phyloP scores from a whole-genome alignment of 2,113 vertebrate genomes.

The Ophthalmolycus amberensis region DNA sequence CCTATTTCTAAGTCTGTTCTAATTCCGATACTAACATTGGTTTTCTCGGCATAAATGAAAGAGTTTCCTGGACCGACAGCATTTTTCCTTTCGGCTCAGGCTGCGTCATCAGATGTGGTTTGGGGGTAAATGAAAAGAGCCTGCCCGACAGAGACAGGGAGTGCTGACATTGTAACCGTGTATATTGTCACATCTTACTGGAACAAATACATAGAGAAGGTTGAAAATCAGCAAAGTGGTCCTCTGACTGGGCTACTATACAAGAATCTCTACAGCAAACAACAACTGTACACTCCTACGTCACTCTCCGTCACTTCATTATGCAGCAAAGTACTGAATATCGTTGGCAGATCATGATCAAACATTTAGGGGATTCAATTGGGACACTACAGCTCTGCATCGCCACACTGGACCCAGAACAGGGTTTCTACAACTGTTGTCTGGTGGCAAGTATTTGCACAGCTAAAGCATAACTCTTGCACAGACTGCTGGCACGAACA shows the following conservation, averaged over 20 bases:
- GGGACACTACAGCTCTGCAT: slow-evolving; percentile 23
- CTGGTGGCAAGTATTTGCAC: slow-evolving; percentile 42
- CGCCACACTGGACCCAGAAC: background rate
- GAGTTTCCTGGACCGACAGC: background rate
- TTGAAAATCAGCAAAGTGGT: slow-evolving; percentile 44
- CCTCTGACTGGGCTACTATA: slow-evolving; percentile 12
- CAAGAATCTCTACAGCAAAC: slow-evolving; percentile 10
- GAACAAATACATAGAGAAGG: background rate
- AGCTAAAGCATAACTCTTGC: slow-evolving; percentile 42
- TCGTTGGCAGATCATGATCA: background rate
- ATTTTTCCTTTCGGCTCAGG: background rate
- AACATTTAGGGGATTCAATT: background rate
- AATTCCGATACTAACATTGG: background rate
- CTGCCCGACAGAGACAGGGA: slow-evolving; percentile 5
- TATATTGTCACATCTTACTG: background rate
- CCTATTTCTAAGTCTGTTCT: background rate
- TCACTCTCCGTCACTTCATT: slow-evolving; percentile 15
- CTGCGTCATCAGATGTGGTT: slow-evolving; percentile 19
- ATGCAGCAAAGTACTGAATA: background rate
- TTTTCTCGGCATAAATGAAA: background rate
- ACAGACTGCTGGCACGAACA: background rate
- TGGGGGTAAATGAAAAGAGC: slow-evolving; percentile 3
- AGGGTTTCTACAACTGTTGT: slow-evolving; percentile 6
- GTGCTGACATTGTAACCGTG: background rate
- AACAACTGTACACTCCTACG: background rate